These are phyloP conservation scores for Scaptomyza graminum DNA, from an alignment of 1,140 invertebrate species.

Conservation along the genomic window DNA sequence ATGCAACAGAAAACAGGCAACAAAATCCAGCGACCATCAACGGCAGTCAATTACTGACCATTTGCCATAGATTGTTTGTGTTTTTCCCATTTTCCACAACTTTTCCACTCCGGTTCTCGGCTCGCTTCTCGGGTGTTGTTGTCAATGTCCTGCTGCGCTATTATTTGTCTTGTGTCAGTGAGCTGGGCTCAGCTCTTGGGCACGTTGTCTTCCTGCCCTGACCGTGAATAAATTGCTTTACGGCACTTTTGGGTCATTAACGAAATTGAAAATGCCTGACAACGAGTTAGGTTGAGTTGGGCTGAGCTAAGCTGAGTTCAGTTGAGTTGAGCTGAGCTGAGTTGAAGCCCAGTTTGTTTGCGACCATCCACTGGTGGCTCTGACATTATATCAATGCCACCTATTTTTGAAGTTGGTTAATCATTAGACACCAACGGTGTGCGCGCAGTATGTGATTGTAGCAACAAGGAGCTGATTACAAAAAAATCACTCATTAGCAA, in stretches of 20 bases:
- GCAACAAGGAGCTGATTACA: background rate
- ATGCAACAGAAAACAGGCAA: slow-evolving; percentile 42
- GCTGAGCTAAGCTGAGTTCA: slow-evolving; percentile 4
- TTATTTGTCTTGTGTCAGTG: slow-evolving; percentile 81
- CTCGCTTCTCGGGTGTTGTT: slow-evolving; percentile 66
- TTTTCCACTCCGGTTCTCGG: slow-evolving; percentile 1
- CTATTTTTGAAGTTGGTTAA: slow-evolving; percentile 68
- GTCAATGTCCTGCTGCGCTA: slow-evolving; percentile 83
- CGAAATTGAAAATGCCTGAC: slow-evolving; percentile 80
- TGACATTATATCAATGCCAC: slow-evolving; percentile 70
- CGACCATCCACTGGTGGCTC: slow-evolving; percentile 5
- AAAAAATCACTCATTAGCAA: too few relatives aligned
- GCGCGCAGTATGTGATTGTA: slow-evolving; percentile 10
- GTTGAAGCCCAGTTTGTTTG: slow-evolving; percentile 7
- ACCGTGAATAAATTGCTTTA: slow-evolving; percentile 75
- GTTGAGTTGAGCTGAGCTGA: slow-evolving; percentile 10
- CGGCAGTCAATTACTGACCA: slow-evolving; percentile 49
- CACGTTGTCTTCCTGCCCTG: background rate
- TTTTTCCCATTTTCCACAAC: slow-evolving; percentile 24
- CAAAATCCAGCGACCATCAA: slow-evolving; percentile 4
- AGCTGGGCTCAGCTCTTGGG: slow-evolving; percentile 35
- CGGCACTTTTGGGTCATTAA: slow-evolving; percentile 83
- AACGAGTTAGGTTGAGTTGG: slow-evolving; percentile 36
- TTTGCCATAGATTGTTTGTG: slow-evolving; percentile 27
- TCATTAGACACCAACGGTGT: slow-evolving; percentile 59